Evolutionary conservation across 2,797 vertebrate species (phyloP), one percentile per base, ranked within the genome.

Genomic region (Lepidocolaptes lacrymiger): DNA sequence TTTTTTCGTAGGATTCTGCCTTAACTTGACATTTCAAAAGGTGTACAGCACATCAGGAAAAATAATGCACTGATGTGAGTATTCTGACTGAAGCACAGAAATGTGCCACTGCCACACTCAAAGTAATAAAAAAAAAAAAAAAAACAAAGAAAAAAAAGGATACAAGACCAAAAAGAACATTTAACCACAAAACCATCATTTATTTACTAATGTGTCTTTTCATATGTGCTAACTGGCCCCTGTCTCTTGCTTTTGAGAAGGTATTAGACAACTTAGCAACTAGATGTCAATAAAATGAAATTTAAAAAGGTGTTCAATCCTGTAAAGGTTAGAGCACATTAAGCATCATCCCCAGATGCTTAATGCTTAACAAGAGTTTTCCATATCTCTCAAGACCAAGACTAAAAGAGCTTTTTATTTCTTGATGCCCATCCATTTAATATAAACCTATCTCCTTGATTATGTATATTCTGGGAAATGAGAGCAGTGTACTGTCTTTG

Each of bases 381-480:
- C 46, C 3, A 0, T 5, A 27, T 36, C 46, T 89, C 51, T 54
- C 0, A 0, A 77, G 34, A 75, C 8, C 7, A 41, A 88, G 22
- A 7, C 34, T 72, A 44, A 77, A 90, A 73, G 20, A 66, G 13
- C 5, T 63, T 89, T 80, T 55, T 37, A 59, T 43, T 68, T 85
- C 43, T 54, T 68, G 9, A 7, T 95, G 39, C 43, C 69, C 83
- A 48, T 8, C 5, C n/a, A 43, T 55, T 72, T 86, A 77, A 74
- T 10, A 32, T 16, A 84, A 63, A 62, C 19, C 10, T 20, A 30
- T 30, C 58, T 80, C 15, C 21, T 44, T 68, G 17, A 51, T 34
- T 8, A 58, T n/a, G n/a, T 52, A 14, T 44, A 39, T 79, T 94
- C 80, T 73, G 34, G 55, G 84, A 92, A 91, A 63, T 32, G 14